Evolutionary conservation across 35 echinoderm and acorn worm genomes (phyloP).

Genomic region (Ptychodera flava): DNA sequence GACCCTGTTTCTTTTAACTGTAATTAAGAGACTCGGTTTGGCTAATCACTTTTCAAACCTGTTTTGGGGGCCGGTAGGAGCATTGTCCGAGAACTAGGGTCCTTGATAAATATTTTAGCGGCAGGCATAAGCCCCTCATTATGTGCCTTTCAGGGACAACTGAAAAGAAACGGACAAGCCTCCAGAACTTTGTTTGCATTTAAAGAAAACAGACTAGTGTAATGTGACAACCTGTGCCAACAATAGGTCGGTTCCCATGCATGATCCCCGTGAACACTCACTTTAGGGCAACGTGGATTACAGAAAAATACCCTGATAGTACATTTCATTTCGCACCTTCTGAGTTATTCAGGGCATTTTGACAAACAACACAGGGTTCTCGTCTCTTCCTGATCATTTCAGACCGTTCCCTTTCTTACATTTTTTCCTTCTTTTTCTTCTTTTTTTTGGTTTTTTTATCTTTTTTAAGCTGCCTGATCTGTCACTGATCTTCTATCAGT

Average conservation of each 20-base stretch:
- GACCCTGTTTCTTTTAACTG: neutral
- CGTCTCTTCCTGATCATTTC: neutral
- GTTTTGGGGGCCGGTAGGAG: neutral
- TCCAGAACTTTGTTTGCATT: neutral
- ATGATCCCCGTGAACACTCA: too few relatives aligned
- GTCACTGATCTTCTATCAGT: too few relatives aligned
- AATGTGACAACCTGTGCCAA: neutral
- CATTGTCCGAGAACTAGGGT: neutral
- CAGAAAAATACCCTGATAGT: too few relatives aligned
- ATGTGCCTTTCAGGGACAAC: neutral
- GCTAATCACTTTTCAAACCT: neutral
- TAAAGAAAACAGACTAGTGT: neutral
- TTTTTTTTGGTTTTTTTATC: too few relatives aligned
- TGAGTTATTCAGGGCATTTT: too few relatives aligned
- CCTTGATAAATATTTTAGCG: neutral
- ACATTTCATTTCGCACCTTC: too few relatives aligned
- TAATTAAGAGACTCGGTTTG: neutral
- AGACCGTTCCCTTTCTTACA: neutral
- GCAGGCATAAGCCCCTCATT: neutral
- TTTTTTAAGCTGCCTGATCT: neutral
- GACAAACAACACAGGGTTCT: too few relatives aligned
- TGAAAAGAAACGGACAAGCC: neutral
- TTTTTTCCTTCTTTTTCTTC: constrained; percentile 10
- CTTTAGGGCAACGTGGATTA: too few relatives aligned
- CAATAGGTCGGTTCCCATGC: neutral